Evolutionary conservation across 2,797 vertebrate genomes (phyloP).

Genomic region (Squalus acanthias): DNA sequence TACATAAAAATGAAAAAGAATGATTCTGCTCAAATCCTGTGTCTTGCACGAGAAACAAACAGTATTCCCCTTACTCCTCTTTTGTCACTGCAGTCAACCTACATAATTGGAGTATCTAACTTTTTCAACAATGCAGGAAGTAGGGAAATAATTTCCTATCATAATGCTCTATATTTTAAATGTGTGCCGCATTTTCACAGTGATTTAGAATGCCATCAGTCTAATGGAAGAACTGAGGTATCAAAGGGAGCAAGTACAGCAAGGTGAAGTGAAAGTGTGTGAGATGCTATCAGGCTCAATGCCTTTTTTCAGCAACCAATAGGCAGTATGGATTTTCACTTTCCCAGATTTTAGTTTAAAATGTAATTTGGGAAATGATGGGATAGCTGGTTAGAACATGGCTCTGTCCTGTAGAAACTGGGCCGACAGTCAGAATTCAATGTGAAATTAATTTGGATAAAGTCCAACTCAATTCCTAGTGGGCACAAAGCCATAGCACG

Average conservation of each 20-base stretch:
- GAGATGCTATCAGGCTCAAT: not conserved
- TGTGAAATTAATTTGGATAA: not conserved
- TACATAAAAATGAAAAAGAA: not conserved
- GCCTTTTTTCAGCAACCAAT: not conserved
- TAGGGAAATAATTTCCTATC: not conserved
- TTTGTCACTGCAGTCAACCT: not conserved
- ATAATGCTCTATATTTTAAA: not conserved
- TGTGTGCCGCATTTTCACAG: not conserved
- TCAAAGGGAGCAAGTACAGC: not conserved
- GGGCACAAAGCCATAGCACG: no score
- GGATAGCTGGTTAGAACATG: not conserved
- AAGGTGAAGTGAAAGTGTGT: not conserved
- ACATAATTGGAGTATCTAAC: not conserved
- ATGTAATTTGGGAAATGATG: not conserved
- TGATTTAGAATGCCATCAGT: not conserved
- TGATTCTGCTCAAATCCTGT: not conserved
- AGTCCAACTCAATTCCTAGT: not conserved
- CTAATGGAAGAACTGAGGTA: not conserved
- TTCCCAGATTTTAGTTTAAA: not conserved
- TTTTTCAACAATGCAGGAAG: not conserved
- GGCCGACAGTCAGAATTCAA: not conserved
- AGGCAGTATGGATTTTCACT: not conserved
- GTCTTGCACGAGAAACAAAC: not conserved
- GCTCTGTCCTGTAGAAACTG: not conserved
- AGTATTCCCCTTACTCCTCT: not conserved